A percentile compares a stretch with the other conserved stretches of the same genome.
Evolutionary conservation across 2,888 invertebrate species (phyloP).

Genomic region (Callyntrura sp.): DNA sequence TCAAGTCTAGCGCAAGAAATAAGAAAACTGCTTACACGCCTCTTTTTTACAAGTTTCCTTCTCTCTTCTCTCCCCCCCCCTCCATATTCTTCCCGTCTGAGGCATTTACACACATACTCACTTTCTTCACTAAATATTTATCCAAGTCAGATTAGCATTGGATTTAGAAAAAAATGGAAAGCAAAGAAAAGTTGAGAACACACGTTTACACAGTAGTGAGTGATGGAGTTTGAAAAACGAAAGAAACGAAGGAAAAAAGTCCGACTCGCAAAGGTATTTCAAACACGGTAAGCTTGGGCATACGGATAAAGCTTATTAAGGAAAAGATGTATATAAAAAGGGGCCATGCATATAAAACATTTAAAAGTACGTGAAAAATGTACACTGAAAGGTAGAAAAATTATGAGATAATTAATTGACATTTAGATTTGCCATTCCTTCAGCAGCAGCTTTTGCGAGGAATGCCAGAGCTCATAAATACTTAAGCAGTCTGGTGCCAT

Average conservation of each 20-base stretch:
- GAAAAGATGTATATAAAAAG: too few species aligned
- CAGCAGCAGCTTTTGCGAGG: not conserved
- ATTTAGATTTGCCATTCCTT: conserved; percentile 57
- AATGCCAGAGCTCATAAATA: conserved; percentile 55
- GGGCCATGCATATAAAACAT: not conserved
- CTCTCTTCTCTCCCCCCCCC: not conserved
- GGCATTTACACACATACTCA: not conserved
- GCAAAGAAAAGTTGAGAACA: not conserved
- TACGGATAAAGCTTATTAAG: too few species aligned
- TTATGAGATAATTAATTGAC: conserved; percentile 70
- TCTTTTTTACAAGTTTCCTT: not conserved
- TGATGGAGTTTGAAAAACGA: not conserved
- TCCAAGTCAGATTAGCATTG: conserved; percentile 40
- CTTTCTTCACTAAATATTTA: conserved; percentile 47
- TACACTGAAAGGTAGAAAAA: conserved; percentile 42
- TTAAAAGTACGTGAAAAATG: not conserved
- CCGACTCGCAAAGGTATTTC: not conserved
- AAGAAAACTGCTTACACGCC: not conserved
- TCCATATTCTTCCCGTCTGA: conserved; percentile 13
- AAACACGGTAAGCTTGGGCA: too few species aligned
- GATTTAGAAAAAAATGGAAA: not conserved
- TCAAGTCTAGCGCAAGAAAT: not conserved
- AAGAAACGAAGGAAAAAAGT: not conserved
- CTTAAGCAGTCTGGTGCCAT: conserved; percentile 21
- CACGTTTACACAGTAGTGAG: not conserved